phyloP scores from a whole-genome alignment of 2,888 invertebrate genomes.

The Pecten maximus region DNA sequence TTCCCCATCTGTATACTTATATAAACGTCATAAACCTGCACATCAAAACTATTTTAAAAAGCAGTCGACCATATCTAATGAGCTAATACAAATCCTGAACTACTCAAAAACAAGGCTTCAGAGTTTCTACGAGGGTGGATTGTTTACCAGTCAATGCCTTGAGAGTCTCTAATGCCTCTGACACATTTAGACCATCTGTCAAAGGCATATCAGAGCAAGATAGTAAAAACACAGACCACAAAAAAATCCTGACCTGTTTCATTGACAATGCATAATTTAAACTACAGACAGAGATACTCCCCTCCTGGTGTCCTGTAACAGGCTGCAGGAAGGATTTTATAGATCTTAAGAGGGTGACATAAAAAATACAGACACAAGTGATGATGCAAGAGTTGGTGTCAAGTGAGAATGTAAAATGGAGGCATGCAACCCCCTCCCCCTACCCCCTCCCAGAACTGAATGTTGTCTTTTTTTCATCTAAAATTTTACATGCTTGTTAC shows the following conservation, averaged over 20 bases:
- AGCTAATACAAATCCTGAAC: background rate
- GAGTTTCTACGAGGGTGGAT: background rate
- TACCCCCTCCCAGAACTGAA: no score
- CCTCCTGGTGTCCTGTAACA: background rate
- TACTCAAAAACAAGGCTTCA: background rate
- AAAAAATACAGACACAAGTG: background rate
- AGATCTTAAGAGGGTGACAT: background rate
- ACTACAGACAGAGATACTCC: background rate
- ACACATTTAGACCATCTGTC: background rate
- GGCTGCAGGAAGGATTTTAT: background rate
- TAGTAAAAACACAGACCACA: conserved; percentile 1
- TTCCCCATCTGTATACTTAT: background rate
- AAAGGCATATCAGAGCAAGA: background rate
- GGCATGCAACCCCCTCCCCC: no score
- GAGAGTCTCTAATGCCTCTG: background rate
- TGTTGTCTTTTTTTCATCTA: no score
- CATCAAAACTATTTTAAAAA: background rate
- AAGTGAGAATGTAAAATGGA: no score
- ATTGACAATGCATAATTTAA: background rate
- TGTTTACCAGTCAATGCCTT: background rate
- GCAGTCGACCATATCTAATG: background rate
- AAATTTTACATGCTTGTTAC: no score
- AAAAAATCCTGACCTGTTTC: background rate
- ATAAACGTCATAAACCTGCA: background rate
- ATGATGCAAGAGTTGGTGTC: background rate